Conservation (phyloP, 2,797 vertebrate genomes). For the Tauraco hartlaubi region DNA sequence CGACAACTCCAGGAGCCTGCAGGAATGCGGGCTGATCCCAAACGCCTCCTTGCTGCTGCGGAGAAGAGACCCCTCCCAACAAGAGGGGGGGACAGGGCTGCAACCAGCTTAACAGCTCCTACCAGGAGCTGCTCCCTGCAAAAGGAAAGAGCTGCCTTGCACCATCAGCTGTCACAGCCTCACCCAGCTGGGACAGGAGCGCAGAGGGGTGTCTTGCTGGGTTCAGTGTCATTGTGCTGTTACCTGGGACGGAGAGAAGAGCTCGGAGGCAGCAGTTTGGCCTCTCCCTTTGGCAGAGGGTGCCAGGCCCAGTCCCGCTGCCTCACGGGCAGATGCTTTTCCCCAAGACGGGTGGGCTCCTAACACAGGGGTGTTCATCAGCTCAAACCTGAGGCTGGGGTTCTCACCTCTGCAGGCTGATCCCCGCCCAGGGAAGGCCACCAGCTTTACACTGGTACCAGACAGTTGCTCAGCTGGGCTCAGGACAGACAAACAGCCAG, state of each 20-base stretch:
- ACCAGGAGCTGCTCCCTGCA: not conserved
- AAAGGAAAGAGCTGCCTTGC: not conserved
- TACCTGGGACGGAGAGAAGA: not conserved
- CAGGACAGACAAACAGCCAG: not conserved
- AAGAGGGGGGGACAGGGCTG: not conserved
- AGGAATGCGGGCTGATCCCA: constrained; percentile 82
- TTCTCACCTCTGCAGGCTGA: not conserved
- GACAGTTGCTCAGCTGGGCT: not conserved
- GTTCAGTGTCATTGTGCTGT: not conserved
- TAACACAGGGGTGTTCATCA: not conserved
- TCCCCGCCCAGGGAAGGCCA: not conserved
- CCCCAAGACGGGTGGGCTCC: not conserved
- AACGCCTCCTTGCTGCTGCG: constrained; percentile 83
- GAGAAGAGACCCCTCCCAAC: not conserved
- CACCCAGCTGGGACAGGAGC: not conserved
- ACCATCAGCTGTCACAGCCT: not conserved
- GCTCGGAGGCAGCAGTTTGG: not conserved
- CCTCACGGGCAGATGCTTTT: fast-evolving
- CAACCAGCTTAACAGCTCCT: not conserved
- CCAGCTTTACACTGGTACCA: not conserved
- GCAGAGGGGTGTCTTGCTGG: not conserved
- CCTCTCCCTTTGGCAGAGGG: not conserved
- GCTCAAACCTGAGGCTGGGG: not conserved
- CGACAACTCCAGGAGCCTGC: constrained; percentile 81
- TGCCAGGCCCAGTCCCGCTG: not conserved